Evolutionary conservation across 2,797 vertebrate genomes (phyloP).

Genomic region (Halcyon chelicuti): DNA sequence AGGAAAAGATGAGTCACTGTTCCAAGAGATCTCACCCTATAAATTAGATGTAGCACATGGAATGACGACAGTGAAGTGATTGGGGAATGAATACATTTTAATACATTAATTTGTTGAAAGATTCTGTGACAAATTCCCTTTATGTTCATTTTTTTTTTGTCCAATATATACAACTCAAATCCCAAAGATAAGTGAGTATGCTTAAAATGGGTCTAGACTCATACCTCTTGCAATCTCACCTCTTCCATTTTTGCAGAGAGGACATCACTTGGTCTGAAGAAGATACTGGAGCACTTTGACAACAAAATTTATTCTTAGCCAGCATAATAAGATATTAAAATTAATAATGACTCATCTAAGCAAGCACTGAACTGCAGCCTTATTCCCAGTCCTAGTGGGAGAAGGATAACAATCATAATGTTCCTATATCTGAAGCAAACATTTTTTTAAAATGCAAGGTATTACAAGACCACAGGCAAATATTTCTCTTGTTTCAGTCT

Average conservation of each 20-base stretch:
- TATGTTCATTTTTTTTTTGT: not conserved
- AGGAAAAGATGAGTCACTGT: constrained; percentile 53
- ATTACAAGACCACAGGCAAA: not conserved
- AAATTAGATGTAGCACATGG: not conserved
- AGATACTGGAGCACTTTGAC: not conserved
- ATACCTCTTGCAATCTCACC: not conserved
- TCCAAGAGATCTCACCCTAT: constrained; percentile 17
- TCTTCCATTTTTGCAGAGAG: not conserved
- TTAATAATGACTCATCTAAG: not conserved
- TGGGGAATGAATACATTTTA: constrained; percentile 26
- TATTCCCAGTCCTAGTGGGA: not conserved
- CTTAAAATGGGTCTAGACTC: not conserved
- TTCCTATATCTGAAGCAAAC: not conserved
- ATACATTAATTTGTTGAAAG: not conserved
- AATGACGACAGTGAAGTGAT: constrained; percentile 11
- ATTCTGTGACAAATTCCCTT: not conserved
- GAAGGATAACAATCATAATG: not conserved
- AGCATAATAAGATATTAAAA: not conserved
- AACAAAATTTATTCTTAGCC: not conserved
- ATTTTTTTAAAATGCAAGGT: not conserved
- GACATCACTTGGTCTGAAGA: not conserved
- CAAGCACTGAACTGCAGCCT: not conserved
- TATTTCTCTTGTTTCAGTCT: not conserved
- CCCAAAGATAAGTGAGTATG: not conserved
- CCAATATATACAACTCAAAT: not conserved